Conservation (phyloP, 2,888 invertebrate species). For the Meliscaeva auricollis region DNA sequence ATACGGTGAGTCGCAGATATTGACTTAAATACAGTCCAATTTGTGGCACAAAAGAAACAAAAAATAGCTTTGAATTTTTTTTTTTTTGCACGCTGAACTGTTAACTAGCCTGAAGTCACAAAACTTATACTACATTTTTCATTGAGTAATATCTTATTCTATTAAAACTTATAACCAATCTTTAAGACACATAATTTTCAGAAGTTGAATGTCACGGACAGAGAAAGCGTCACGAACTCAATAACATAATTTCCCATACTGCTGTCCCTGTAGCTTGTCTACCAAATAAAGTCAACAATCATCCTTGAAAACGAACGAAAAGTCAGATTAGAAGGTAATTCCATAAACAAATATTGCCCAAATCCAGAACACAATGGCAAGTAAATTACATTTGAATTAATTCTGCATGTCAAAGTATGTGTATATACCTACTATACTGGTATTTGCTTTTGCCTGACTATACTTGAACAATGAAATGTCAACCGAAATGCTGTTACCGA, state of each 20-base stretch:
- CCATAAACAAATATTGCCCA: constrained; percentile 64
- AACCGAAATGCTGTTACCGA: constrained; percentile 54
- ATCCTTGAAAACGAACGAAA: constrained; percentile 24
- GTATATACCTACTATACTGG: background rate
- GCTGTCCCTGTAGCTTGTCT: constrained; percentile 18
- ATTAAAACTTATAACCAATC: no score
- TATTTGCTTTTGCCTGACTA: constrained; percentile 38
- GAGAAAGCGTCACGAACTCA: background rate
- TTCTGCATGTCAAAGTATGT: constrained; percentile 67
- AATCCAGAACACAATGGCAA: constrained; percentile 55
- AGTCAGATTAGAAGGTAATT: constrained; percentile 63
- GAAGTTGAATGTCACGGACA: constrained; percentile 53
- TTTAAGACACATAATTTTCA: background rate
- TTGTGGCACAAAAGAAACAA: no score
- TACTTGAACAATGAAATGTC: constrained; percentile 67
- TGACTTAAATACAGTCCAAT: no score
- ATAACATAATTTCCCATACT: constrained; percentile 35
- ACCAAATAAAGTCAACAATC: constrained; percentile 44
- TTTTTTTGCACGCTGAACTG: no score
- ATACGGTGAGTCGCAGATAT: no score
- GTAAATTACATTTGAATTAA: constrained; percentile 75
- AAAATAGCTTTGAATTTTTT: no score
- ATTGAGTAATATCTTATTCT: no score
- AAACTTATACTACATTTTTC: no score
- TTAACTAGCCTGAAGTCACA: no score